Conservation (phyloP, 2,797 vertebrate genomes). For the Chrysocyon brachyurus region DNA sequence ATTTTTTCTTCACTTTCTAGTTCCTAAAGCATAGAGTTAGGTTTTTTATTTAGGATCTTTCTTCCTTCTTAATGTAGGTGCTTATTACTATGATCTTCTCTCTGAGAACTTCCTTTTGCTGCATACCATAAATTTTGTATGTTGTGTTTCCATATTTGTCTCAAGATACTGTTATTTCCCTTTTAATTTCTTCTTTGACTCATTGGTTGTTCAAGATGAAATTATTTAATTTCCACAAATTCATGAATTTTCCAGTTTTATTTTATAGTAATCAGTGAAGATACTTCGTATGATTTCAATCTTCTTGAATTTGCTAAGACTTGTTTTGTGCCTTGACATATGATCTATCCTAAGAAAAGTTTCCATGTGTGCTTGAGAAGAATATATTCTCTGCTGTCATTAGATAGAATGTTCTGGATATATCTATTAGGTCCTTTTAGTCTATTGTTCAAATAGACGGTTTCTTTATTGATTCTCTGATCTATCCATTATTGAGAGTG, state of each 20-base stretch:
- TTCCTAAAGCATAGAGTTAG: not conserved
- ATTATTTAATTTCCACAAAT: not conserved
- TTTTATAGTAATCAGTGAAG: not conserved
- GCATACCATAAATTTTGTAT: not conserved
- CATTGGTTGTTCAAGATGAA: not conserved
- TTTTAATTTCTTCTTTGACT: not conserved
- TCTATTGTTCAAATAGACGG: not conserved
- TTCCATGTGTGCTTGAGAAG: not conserved
- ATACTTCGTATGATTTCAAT: not conserved
- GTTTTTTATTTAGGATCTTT: not conserved
- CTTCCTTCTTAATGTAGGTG: not conserved
- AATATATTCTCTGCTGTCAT: not conserved
- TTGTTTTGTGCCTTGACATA: not conserved
- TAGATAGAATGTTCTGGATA: not conserved
- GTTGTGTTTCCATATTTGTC: not conserved
- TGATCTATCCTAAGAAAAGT: not conserved
- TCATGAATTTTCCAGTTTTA: not conserved
- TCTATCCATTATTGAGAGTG: not conserved
- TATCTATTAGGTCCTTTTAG: not conserved
- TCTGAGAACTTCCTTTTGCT: not conserved
- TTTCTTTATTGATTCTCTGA: not conserved
- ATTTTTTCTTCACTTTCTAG: not conserved
- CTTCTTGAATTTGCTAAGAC: not conserved
- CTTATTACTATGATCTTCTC: not conserved
- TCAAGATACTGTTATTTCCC: not conserved